Evolutionary conservation across 1,140 invertebrate species (phyloP).

Genomic region (Phthorimaea operculella): DNA sequence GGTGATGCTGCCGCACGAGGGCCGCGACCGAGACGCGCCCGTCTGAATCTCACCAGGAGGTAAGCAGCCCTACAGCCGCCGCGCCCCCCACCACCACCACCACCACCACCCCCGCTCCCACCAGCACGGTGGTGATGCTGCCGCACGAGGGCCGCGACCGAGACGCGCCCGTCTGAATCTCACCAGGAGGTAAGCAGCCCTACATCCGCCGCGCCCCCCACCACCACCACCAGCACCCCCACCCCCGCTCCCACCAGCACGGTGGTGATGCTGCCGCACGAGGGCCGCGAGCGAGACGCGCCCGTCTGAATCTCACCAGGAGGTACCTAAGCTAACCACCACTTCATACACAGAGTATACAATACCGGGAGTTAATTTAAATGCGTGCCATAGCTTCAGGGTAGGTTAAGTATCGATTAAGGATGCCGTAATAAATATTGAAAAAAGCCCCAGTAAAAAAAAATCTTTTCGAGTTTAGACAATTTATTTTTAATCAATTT

Average conservation of each 20-base stretch:
- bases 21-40: conserved; percentile 32
- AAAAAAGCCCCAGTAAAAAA: too few species aligned
- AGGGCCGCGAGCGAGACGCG: conserved; percentile 32
- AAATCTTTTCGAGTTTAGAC: too few species aligned
- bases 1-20: conserved; percentile 40
- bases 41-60: conserved; percentile 32
- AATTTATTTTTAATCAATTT: too few species aligned
- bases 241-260: conserved; percentile 30
- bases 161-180: conserved; percentile 43
- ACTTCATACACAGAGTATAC: too few species aligned
- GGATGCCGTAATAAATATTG: too few species aligned
- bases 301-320: conserved; percentile 35
- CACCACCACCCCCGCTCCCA: conserved; percentile 19
- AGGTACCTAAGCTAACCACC: too few species aligned
- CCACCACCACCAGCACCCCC: conserved; percentile 8
- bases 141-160: conserved; percentile 32
- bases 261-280: conserved; percentile 41
- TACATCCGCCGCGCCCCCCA: not conserved
- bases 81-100: not conserved
- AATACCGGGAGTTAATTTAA: too few species aligned
- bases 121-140: conserved; percentile 42
- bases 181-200: not conserved
- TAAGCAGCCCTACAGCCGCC: not conserved
- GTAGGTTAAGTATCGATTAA: too few species aligned
- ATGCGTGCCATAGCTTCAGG: too few species aligned